phyloP scores from a whole-genome alignment of 2,797 vertebrate genomes.

The Intellagama lesueurii region DNA sequence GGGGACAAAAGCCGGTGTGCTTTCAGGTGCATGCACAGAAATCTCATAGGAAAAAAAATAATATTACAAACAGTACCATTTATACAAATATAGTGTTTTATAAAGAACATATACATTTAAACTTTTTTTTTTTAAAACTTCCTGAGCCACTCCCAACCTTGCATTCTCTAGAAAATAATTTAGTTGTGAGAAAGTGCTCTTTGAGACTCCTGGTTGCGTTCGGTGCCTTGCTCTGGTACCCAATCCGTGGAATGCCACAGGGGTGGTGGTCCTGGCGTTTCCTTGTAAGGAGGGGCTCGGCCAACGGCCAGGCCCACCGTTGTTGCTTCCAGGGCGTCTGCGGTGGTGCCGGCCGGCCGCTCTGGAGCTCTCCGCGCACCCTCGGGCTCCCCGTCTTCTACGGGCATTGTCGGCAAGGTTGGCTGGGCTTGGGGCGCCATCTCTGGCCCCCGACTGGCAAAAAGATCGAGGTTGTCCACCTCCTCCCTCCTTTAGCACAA shows the following conservation, averaged over 20 bases:
- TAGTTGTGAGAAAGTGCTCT: conserved; percentile 69
- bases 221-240: background rate
- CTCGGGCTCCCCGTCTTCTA: background rate
- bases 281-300: too few relatives aligned
- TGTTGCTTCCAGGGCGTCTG: too few relatives aligned
- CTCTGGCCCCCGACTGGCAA: background rate
- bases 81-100: conserved; percentile 62
- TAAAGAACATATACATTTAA: conserved; percentile 56
- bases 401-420: background rate
- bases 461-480: background rate
- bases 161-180: conserved; percentile 61
- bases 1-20: background rate
- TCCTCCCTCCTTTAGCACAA: background rate
- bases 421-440: background rate
- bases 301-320: background rate
- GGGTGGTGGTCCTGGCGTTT: background rate
- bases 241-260: background rate
- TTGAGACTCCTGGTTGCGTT: background rate
- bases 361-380: too few relatives aligned
- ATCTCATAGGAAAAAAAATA: conserved; percentile 36
- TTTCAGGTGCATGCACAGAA: background rate
- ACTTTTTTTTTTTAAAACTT: conserved; percentile 32
- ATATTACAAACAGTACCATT: conserved; percentile 49
- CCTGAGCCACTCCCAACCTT: conserved; percentile 48
- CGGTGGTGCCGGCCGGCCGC: background rate